These are phyloP conservation scores for Odobenus rosmarus DNA, from an alignment of 2,113 vertebrate genomes.

Conservation along the genomic window DNA sequence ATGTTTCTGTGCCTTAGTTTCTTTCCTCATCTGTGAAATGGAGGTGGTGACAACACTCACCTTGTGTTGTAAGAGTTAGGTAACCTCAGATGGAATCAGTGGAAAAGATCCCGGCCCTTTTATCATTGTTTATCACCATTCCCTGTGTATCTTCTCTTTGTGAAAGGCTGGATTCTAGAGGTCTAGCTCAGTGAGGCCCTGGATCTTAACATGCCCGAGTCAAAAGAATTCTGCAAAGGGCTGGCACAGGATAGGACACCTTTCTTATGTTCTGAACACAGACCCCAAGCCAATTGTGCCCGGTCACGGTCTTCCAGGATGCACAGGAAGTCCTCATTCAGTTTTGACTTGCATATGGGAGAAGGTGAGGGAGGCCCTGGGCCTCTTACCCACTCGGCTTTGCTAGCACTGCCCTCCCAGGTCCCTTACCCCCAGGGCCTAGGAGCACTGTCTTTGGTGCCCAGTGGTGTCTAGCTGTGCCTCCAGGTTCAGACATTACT, in stretches of 20 bases:
- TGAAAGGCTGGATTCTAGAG: neutral
- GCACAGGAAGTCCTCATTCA: slow-evolving; percentile 54
- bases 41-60: neutral
- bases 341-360: slow-evolving; percentile 36
- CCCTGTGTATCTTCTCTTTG: neutral
- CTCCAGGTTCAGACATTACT: slow-evolving; percentile 68
- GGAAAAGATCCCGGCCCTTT: neutral
- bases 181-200: neutral
- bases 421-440: slow-evolving; percentile 47
- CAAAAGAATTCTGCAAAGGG: neutral
- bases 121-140: neutral
- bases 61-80: neutral
- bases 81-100: too few relatives aligned
- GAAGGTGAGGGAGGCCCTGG: neutral
- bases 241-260: neutral
- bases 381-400: neutral
- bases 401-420: neutral
- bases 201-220: neutral
- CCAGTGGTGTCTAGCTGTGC: slow-evolving; percentile 67
- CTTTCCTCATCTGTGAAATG: neutral
- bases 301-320: slow-evolving; percentile 34
- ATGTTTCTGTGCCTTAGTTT: neutral
- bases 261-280: neutral
- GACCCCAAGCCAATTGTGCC: neutral
- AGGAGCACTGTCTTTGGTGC: slow-evolving; percentile 2